Evolutionary conservation across 2,113 vertebrate species (phyloP).

Genomic region (Lynx canadensis): DNA sequence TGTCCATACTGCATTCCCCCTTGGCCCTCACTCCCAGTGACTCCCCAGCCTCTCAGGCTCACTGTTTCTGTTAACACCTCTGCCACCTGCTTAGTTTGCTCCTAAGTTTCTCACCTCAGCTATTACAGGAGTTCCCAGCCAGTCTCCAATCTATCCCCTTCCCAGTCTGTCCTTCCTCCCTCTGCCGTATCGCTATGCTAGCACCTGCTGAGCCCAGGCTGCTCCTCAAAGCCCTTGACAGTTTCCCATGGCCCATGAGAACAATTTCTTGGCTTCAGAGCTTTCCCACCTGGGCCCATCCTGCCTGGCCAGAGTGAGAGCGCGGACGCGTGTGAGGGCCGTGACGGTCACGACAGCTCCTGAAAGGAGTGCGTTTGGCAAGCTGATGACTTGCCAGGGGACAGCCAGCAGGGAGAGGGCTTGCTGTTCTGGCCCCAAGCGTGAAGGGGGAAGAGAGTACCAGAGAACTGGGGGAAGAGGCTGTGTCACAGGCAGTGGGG

Average conservation of each 20-base stretch:
- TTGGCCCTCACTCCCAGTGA: not conserved
- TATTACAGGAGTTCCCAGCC: not conserved
- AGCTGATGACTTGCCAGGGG: not conserved
- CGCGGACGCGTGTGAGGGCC: not conserved
- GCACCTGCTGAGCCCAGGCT: not conserved
- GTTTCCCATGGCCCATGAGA: not conserved
- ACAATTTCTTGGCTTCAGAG: not conserved
- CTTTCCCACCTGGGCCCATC: not conserved
- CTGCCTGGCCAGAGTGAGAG: not conserved
- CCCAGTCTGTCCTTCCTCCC: not conserved
- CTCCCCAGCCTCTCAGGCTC: not conserved
- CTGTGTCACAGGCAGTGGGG: not conserved
- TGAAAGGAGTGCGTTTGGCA: not conserved
- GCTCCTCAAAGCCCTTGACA: not conserved
- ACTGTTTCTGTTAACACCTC: not conserved
- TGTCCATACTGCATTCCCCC: not conserved
- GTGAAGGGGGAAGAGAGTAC: not conserved
- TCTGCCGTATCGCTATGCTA: rapidly evolving
- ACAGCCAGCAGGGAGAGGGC: not conserved
- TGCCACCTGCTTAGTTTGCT: not conserved
- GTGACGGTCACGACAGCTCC: not conserved
- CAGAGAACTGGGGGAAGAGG: not conserved
- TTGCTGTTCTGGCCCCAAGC: not conserved
- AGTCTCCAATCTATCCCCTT: not conserved
- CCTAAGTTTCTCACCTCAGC: not conserved